Evolutionary conservation across 2,888 invertebrate species (phyloP).

Genomic region (Adelphocoris suturalis): DNA sequence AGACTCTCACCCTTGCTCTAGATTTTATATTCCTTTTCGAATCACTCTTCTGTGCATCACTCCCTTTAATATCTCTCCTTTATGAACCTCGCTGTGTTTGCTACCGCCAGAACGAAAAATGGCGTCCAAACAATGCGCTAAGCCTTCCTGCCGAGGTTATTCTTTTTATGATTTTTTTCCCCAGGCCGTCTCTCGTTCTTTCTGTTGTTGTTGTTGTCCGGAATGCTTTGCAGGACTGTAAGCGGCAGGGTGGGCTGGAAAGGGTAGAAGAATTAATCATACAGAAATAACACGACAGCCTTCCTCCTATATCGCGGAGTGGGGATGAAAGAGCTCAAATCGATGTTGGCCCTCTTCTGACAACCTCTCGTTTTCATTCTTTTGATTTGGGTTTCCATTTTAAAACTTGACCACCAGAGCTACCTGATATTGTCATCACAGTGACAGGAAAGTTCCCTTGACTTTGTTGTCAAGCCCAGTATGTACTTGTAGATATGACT

Average conservation of each 20-base stretch:
- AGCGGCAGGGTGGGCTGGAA: too few species aligned
- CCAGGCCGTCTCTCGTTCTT: neutral
- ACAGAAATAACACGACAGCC: neutral
- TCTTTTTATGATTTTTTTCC: neutral
- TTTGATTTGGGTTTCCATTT: neutral
- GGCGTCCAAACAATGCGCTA: neutral
- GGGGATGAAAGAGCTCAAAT: neutral
- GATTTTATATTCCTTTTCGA: neutral
- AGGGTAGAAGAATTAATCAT: slow-evolving; percentile 12
- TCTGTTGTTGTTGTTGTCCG: neutral
- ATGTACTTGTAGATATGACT: too few species aligned
- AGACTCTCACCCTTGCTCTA: neutral
- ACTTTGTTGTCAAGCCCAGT: too few species aligned
- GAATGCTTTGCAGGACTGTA: neutral
- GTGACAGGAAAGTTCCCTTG: too few species aligned
- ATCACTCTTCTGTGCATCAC: neutral
- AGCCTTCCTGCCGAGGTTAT: neutral
- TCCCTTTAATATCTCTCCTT: neutral
- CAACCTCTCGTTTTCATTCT: neutral
- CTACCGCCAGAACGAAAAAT: neutral
- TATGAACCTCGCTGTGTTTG: neutral
- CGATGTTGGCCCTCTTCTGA: neutral
- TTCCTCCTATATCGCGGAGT: neutral
- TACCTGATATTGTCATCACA: too few species aligned
- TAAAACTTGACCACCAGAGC: neutral